Evolutionary conservation across 1,140 invertebrate genomes (phyloP).

Genomic region (Pseudachorutes palmiensis): DNA sequence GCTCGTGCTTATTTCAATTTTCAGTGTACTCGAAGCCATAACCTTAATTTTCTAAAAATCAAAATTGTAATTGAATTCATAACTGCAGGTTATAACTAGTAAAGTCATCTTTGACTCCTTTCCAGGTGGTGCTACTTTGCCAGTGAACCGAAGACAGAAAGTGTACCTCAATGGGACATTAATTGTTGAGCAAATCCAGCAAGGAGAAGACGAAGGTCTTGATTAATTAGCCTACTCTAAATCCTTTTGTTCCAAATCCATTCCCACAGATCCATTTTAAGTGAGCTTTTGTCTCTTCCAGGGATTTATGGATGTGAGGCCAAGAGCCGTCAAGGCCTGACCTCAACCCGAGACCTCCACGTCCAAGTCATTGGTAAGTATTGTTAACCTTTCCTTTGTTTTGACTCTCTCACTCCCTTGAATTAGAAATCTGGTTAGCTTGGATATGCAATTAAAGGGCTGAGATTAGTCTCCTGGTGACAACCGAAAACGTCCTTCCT

Average conservation of each 20-base stretch:
- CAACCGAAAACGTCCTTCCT: neutral
- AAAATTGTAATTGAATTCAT: too few species aligned
- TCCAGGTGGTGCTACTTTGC: slow-evolving; percentile 45
- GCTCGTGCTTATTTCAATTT: too few species aligned
- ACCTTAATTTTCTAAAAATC: too few species aligned
- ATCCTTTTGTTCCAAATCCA: too few species aligned
- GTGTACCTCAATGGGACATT: slow-evolving; percentile 57
- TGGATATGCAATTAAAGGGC: too few species aligned
- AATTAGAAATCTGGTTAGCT: too few species aligned
- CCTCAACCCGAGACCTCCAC: slow-evolving; percentile 36
- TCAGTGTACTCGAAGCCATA: too few species aligned
- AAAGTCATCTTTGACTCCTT: neutral
- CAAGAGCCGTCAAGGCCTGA: slow-evolving; percentile 64
- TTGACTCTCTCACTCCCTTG: neutral
- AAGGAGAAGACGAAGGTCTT: slow-evolving; percentile 44
- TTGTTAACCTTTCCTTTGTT: slow-evolving; percentile 40
- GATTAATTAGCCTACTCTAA: neutral
- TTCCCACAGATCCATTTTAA: too few species aligned
- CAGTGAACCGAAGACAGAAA: slow-evolving; percentile 70
- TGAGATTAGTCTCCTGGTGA: too few species aligned
- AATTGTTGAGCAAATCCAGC: slow-evolving; percentile 63
- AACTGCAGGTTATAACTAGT: too few species aligned
- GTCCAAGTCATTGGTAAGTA: slow-evolving; percentile 35
- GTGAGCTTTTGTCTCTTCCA: too few species aligned
- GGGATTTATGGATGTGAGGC: slow-evolving; percentile 81